These are phyloP conservation scores for Ceriagrion tenellum DNA, from an alignment of 2,888 invertebrate genomes.

Conservation along the genomic window DNA sequence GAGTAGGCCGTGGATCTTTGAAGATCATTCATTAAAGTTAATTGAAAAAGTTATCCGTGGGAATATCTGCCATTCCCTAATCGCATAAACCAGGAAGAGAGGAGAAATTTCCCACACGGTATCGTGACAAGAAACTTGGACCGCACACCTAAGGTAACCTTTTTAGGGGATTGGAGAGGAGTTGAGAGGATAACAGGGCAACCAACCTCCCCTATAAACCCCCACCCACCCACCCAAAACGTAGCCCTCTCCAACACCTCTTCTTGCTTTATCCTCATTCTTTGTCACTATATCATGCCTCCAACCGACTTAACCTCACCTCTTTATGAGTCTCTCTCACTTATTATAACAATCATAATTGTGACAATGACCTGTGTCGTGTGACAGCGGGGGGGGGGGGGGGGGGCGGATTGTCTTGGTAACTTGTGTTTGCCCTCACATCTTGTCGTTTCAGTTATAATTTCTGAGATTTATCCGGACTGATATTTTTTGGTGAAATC, in stretches of 20 bases:
- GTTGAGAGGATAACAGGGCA: background rate
- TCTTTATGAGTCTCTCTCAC: no score
- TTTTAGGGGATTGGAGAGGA: background rate
- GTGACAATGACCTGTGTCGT: no score
- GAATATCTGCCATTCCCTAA: background rate
- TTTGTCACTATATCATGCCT: no score
- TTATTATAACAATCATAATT: no score
- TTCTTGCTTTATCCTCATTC: background rate
- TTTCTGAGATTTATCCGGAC: no score
- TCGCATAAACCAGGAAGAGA: background rate
- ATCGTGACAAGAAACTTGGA: background rate
- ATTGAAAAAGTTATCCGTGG: background rate
- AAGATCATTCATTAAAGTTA: background rate
- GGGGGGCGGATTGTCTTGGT: no score
- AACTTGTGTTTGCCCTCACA: no score
- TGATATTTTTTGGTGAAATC: no score
- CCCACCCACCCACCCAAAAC: background rate
- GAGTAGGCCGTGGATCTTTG: background rate
- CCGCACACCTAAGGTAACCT: background rate
- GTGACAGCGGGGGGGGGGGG: no score
- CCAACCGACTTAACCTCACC: no score
- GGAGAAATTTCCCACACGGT: background rate
- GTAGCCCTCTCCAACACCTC: background rate
- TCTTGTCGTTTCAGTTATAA: no score
- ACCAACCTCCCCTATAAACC: background rate